Base-by-base conservation (phyloP, 2,888 invertebrate species). In the Cryptocephalus primarius region DNA sequence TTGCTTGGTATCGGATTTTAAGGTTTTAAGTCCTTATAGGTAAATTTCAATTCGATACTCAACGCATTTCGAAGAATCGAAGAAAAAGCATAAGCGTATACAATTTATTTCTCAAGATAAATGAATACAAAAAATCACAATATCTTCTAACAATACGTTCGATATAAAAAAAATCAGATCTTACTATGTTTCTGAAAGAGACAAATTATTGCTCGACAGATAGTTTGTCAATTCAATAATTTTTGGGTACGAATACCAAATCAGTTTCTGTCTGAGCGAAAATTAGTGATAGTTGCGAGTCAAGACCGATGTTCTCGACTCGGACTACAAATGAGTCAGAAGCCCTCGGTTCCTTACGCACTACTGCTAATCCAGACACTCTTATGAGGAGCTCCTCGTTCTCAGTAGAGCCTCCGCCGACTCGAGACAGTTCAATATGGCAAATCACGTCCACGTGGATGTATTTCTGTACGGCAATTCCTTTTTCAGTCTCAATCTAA, bases 391-490 rank as follows among this genome's bases (percentile, higher is more conserved):
- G 78, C 32, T 78, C 77, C 56, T 79, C 74, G 0, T 72, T 73
- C 60, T 78, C 73, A 1, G 72, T 75, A 1, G 76, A 73, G 8
- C 75, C 74, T 8, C 78, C 78, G 3, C 77, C 78, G 8, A 77
- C 78, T 1, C 76, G 75, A 1, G 75, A 74, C 48, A 83, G 63
- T 56, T 76, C 76, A 40, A 83, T 76, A 60, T 82, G 78, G 58
- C 83, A 83, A 10, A 78, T 80, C 39, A 83, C 80, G 55, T 83
- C 82, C 8, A 83, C 77, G 58, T 82, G 78, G 36, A 83, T 74
- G 59, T 79, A 74, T 64, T 84, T 84, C 56, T 78, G 73, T 1
- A 83, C 72, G 10, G 78, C 77, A 49, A 60, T 61, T 42, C 70
- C 70, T 32, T 59, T 57, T 48, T 63, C 46, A 9, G 65, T 62